Evolutionary conservation across 2,888 invertebrate species (phyloP), one percentile per base, ranked within the genome.

Genomic region (Synanthedon andrenaeformis): DNA sequence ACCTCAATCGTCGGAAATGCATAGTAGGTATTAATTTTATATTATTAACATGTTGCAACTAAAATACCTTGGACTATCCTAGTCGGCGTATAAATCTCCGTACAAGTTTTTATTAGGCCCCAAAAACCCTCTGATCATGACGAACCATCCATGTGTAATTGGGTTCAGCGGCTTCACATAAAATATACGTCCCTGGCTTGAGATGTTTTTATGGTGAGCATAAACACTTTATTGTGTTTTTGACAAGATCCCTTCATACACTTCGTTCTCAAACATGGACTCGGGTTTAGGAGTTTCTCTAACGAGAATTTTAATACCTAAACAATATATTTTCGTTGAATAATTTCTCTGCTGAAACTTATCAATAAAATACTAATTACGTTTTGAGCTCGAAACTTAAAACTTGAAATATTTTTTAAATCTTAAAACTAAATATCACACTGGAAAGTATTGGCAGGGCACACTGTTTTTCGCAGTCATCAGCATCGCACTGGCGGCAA

Each of bases 91-190:
- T 85, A 86, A 85, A 85, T 85, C 80, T 81, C 69, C 56, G 59
- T 63, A 64, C 72, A 72, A 73, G 66, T 69, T 79, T 84, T 86
- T 85, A 80, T 82, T 76, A 74, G 67, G 64, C 66, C 72, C 76
- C 71, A 76, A 80, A 82, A 82, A 77, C 72, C 72, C 62, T 79
- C 73, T 78, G 85, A 79, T 82, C 84, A 81, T 80, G 82, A 81
- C 74, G 83, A 82, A 83, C 82, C 83, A 80, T 85, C 80, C 76
- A 81, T 64, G 69, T 74, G 82, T 86, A 86, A 87, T 87, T 86
- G 85, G 86, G 79, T 75, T 82, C 81, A 81, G 64, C 78, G 77
- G 74, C 75, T 76, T 60, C 74, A 70, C 74, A 80, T 84, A 84
- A 86, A 82, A 85, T 86, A 84, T 81, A 78, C 79, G 82, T 74